A percentile compares a stretch with the other conserved stretches of the same genome.
Conservation (phyloP, 2,888 invertebrate genomes). For the Volucella bombylans region DNA sequence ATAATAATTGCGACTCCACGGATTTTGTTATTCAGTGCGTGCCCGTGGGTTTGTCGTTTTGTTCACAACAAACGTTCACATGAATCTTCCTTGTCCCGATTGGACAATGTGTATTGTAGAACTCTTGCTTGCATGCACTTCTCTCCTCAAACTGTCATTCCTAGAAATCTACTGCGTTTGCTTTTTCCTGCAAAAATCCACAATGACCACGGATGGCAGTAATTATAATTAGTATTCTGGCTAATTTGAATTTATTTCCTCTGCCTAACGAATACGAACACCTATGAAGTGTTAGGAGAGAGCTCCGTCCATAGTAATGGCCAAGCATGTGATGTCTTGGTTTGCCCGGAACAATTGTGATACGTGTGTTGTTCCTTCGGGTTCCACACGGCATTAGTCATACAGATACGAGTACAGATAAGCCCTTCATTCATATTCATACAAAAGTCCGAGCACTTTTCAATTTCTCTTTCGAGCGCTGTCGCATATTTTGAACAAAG, state of each 20-base stretch:
- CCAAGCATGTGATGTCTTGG: constrained; percentile 42
- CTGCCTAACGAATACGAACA: not conserved
- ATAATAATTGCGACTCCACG: constrained; percentile 61
- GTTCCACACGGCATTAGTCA: no score
- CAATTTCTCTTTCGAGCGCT: constrained; percentile 50
- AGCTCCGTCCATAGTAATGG: constrained; percentile 17
- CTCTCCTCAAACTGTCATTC: constrained; percentile 34
- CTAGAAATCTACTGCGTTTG: constrained; percentile 50
- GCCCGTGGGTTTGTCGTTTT: constrained; percentile 43
- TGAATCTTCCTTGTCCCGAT: constrained; percentile 50
- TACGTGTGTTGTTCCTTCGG: no score
- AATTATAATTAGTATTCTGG: constrained; percentile 58
- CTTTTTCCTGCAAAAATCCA: constrained; percentile 46
- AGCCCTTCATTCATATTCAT: constrained; percentile 60
- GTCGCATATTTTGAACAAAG: constrained; percentile 36
- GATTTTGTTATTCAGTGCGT: constrained; percentile 63
- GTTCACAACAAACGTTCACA: constrained; percentile 27
- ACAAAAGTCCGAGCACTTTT: not conserved
- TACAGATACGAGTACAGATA: constrained; percentile 16
- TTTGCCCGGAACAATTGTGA: constrained; percentile 52
- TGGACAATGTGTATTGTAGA: constrained; percentile 23
- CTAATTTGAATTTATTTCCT: constrained; percentile 45
- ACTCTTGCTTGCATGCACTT: not conserved
- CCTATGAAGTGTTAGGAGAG: no score
- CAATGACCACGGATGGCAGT: constrained; percentile 43